Conservation (phyloP, 1,140 invertebrate genomes). For the Drosophila repletoides region DNA sequence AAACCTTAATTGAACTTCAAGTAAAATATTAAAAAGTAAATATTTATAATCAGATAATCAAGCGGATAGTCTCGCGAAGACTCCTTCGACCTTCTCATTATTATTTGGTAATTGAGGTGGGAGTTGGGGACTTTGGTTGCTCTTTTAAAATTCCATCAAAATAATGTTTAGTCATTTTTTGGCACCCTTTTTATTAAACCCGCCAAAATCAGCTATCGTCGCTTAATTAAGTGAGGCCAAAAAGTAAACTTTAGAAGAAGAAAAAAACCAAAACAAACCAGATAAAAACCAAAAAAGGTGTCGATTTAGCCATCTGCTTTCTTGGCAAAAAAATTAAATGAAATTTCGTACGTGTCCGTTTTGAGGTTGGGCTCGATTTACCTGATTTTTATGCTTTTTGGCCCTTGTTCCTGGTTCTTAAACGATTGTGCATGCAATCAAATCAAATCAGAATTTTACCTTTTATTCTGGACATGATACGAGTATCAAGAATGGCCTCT, state of each 20-base stretch:
- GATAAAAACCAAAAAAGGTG: neutral
- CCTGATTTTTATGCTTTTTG: conserved; percentile 25
- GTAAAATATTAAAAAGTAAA: conserved; percentile 35
- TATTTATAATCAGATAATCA: conserved; percentile 33
- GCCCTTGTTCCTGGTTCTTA: too few species aligned
- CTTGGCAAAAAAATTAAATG: conserved; percentile 46
- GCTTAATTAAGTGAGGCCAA: conserved; percentile 42
- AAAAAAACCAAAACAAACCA: neutral
- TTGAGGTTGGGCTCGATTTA: conserved; percentile 1
- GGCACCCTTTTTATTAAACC: conserved; percentile 15
- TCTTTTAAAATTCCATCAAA: conserved; percentile 58
- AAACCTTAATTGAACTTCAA: conserved; percentile 38
- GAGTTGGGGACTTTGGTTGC: neutral
- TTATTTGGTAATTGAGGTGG: conserved; percentile 23
- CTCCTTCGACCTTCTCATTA: too few species aligned
- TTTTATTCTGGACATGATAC: conserved; percentile 24
- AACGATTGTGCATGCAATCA: conserved; percentile 45
- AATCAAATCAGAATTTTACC: conserved; percentile 43
- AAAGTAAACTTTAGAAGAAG: neutral
- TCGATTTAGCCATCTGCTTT: conserved; percentile 25
- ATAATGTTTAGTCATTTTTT: conserved; percentile 26
- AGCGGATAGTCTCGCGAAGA: too few species aligned
- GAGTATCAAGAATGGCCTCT: neutral
- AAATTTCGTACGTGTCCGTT: conserved; percentile 58
- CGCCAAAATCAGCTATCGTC: conserved; percentile 31